phyloP scores from a whole-genome alignment of 2,888 invertebrate genomes.

The Tipula confusa region DNA sequence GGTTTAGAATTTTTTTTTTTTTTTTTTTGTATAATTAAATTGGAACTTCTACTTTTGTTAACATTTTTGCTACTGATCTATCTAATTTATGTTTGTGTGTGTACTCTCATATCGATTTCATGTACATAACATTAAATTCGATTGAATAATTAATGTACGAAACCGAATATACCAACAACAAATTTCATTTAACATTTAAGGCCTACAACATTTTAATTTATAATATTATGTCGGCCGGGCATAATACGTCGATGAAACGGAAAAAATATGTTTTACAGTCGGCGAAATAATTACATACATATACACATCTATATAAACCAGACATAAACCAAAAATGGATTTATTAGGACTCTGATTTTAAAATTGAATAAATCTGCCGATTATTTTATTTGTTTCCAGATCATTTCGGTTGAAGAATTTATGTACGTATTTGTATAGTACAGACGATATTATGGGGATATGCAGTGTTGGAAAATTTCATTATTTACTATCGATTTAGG shows the following conservation, averaged over 20 bases:
- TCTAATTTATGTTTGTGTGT: background rate
- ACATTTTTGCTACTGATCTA: background rate
- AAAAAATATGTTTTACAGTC: background rate
- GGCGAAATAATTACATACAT: background rate
- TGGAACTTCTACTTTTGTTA: background rate
- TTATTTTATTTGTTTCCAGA: background rate
- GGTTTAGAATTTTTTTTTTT: constrained; percentile 41
- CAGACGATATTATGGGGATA: background rate
- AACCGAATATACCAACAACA: background rate
- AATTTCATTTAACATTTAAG: background rate
- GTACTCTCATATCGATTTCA: background rate
- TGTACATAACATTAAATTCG: background rate
- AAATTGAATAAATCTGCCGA: background rate
- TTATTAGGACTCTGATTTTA: background rate
- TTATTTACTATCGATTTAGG: background rate
- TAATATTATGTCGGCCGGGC: background rate
- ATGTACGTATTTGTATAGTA: background rate
- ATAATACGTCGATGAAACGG: background rate
- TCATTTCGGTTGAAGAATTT: background rate
- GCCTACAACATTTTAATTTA: background rate
- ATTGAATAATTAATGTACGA: background rate
- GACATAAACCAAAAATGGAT: no score
- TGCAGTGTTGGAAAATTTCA: background rate
- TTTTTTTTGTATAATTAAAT: background rate
- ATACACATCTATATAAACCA: no score